Evolutionary conservation across 2,888 invertebrate genomes (phyloP).

Genomic region (Drosophila suboccidentalis): DNA sequence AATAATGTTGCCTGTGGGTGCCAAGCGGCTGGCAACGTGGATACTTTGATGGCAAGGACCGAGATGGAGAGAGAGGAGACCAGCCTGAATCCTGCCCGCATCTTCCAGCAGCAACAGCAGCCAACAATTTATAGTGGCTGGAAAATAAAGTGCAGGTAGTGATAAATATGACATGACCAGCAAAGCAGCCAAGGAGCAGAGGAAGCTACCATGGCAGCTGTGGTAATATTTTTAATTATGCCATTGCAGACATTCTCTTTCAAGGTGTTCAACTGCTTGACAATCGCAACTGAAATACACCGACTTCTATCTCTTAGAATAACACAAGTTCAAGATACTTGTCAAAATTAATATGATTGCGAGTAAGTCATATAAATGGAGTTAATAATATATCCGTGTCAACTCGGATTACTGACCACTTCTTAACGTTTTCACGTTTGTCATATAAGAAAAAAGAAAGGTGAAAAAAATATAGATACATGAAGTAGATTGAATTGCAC

Average conservation of each 20-base stretch:
- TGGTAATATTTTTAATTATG: slow-evolving; percentile 60
- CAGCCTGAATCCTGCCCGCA: slow-evolving; percentile 23
- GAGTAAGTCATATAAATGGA: neutral
- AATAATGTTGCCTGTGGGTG: slow-evolving; percentile 76
- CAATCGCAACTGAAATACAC: slow-evolving; percentile 7
- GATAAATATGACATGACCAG: slow-evolving; percentile 76
- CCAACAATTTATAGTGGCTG: slow-evolving; percentile 75
- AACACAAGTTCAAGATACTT: neutral
- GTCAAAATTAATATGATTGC: neutral
- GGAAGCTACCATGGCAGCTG: slow-evolving; percentile 29
- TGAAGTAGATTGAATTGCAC: no score
- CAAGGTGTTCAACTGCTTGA: slow-evolving; percentile 30
- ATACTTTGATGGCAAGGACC: slow-evolving; percentile 35
- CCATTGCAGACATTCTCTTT: slow-evolving; percentile 44
- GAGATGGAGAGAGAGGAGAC: neutral
- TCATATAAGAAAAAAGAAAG: no score
- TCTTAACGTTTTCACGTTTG: no score
- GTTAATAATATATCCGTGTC: neutral
- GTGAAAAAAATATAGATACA: no score
- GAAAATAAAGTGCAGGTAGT: slow-evolving; percentile 68
- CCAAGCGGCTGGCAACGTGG: slow-evolving; percentile 50
- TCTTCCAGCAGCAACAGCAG: slow-evolving; percentile 39
- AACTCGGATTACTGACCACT: no score
- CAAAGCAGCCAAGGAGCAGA: slow-evolving; percentile 35
- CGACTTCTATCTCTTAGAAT: neutral